Percentiles rank a stretch among this genome's conserved stretches.
Evolutionary conservation across 2,888 invertebrate species (phyloP).

Genomic region (Alentia gelatinosa): DNA sequence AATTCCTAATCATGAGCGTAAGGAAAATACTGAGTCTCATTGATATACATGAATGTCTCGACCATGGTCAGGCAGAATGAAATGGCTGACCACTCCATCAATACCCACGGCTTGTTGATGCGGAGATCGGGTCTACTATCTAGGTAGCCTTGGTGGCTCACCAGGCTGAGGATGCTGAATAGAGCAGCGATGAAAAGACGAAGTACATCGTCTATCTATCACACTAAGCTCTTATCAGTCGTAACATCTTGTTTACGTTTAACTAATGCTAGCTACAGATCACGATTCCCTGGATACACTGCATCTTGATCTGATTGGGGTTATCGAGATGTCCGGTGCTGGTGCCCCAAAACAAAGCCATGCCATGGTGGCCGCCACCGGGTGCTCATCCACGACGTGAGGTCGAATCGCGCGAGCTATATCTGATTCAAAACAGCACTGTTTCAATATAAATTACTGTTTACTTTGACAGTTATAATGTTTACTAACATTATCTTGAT

Average conservation of each 20-base stretch:
- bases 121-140: not conserved
- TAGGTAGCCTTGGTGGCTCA: not conserved
- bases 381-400: not conserved
- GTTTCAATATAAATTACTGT: not conserved
- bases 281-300: not conserved
- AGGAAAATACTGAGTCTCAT: too few relatives aligned
- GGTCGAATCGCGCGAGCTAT: not conserved
- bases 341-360: conserved; percentile 36
- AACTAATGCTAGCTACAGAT: too few relatives aligned
- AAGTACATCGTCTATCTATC: too few relatives aligned
- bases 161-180: not conserved
- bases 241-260: too few relatives aligned
- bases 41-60: too few relatives aligned
- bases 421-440: not conserved
- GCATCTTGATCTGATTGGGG: not conserved
- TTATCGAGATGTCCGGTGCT: not conserved
- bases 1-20: too few relatives aligned
- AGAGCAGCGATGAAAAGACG: not conserved
- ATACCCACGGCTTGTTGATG: not conserved
- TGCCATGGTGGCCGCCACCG: conserved; percentile 19
- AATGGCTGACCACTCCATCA: conserved; percentile 3
- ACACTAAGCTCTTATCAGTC: too few relatives aligned
- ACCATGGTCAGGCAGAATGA: too few relatives aligned
- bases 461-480: not conserved
- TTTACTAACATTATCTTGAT: not conserved